phyloP scores from a whole-genome alignment of 2,797 vertebrate species.

The Clarias pachynema region DNA sequence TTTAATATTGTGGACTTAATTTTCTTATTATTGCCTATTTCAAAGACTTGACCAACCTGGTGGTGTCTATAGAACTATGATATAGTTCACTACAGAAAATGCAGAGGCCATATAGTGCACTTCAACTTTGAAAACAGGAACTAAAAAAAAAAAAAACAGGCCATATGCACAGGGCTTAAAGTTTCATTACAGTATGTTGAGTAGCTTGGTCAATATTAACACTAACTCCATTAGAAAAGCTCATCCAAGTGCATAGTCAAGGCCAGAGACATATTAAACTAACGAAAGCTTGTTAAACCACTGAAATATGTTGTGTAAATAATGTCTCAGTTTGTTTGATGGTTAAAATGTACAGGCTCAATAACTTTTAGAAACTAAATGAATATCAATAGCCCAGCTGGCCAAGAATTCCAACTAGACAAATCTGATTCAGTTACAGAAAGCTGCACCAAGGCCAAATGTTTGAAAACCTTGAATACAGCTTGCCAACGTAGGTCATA shows the following conservation, averaged over 20 bases:
- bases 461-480: slow-evolving; percentile 1
- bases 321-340: not conserved
- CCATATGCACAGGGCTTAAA: not conserved
- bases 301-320: not conserved
- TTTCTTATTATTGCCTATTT: not conserved
- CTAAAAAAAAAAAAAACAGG: not conserved
- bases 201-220: slow-evolving; percentile 30
- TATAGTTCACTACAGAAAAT: not conserved
- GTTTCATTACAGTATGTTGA: slow-evolving; percentile 1
- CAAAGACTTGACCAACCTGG: not conserved
- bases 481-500: not conserved
- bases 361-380: not conserved
- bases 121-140: not conserved
- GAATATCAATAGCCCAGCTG: not conserved
- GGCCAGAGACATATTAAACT: slow-evolving; percentile 15
- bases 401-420: not conserved
- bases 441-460: not conserved
- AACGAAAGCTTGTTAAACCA: not conserved
- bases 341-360: not conserved
- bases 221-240: slow-evolving; percentile 7
- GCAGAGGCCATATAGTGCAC: not conserved
- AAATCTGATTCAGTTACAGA: slow-evolving; percentile 10
- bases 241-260: slow-evolving; percentile 17
- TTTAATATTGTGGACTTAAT: not conserved
- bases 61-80: too few relatives aligned